Conservation (phyloP, 2,113 vertebrate species). For the Ceuthmochares aereus region DNA sequence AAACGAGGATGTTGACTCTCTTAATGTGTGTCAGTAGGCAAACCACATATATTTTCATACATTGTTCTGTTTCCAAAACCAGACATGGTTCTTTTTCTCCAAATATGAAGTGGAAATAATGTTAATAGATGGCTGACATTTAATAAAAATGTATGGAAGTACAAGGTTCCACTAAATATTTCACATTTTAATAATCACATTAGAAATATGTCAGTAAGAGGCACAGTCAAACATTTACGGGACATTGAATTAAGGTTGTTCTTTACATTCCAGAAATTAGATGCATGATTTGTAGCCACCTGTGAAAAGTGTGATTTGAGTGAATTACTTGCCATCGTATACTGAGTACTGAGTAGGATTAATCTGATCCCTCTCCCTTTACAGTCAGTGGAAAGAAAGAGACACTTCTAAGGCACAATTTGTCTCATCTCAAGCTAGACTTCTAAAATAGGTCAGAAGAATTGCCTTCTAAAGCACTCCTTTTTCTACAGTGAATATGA, state of each 20-base stretch:
- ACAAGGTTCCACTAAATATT: background rate
- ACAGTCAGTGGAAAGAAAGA: background rate
- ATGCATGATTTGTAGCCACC: background rate
- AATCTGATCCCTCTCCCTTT: background rate
- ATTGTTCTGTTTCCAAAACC: background rate
- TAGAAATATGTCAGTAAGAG: background rate
- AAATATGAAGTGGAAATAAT: background rate
- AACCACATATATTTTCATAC: background rate
- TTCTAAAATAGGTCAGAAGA: constrained; percentile 1
- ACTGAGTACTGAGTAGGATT: background rate
- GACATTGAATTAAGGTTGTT: background rate
- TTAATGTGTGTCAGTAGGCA: background rate
- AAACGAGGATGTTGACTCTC: background rate
- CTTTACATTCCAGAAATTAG: background rate
- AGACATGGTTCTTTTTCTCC: background rate
- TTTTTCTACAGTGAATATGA: background rate
- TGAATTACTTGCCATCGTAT: background rate
- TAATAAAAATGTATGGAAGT: background rate
- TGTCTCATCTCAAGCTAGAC: background rate
- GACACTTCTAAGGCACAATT: background rate
- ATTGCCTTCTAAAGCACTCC: background rate
- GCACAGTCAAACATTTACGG: background rate
- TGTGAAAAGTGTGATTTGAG: background rate
- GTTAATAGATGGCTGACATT: background rate
- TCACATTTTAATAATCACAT: background rate